These are phyloP conservation scores for Spicauda simplicius DNA, from an alignment of 2,888 invertebrate species.

Conservation along the genomic window DNA sequence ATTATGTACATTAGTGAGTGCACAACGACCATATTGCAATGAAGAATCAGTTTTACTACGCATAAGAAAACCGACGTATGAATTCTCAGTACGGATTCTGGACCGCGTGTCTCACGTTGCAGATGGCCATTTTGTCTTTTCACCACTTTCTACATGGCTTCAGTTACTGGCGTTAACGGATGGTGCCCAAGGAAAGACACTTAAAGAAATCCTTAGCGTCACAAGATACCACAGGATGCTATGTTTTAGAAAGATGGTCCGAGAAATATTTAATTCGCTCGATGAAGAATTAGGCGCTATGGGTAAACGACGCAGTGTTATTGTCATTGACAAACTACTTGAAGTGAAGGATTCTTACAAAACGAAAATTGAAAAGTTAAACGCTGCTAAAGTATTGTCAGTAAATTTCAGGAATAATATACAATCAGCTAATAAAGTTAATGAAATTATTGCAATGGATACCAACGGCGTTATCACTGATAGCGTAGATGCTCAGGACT, in stretches of 20 bases:
- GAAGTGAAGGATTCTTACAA: slow-evolving; percentile 53
- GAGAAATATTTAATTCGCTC: slow-evolving; percentile 50
- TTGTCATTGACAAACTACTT: slow-evolving; percentile 57
- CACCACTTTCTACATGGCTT: slow-evolving; percentile 69
- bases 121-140: slow-evolving; percentile 68
- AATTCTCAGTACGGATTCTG: slow-evolving; percentile 49
- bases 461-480: slow-evolving; percentile 68
- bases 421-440: slow-evolving; percentile 58
- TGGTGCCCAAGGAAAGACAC: slow-evolving; percentile 61
- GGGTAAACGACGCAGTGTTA: slow-evolving; percentile 40
- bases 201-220: slow-evolving; percentile 59
- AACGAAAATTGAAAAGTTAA: slow-evolving; percentile 47
- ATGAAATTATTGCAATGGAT: slow-evolving; percentile 57
- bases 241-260: slow-evolving; percentile 53
- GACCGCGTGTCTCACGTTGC: slow-evolving; percentile 55
- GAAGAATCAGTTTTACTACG: slow-evolving; percentile 40
- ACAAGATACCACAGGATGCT: slow-evolving; percentile 55
- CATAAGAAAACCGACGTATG: slow-evolving; percentile 50
- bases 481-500: slow-evolving; percentile 58
- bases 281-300: slow-evolving; percentile 62
- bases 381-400: slow-evolving; percentile 54
- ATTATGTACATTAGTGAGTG: slow-evolving; percentile 11
- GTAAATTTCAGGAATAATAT: slow-evolving; percentile 55
- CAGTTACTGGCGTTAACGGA: slow-evolving; percentile 62
- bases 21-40: slow-evolving; percentile 1